Conservation (phyloP, 2,113 vertebrate genomes). For the Manacus vitellinus region DNA sequence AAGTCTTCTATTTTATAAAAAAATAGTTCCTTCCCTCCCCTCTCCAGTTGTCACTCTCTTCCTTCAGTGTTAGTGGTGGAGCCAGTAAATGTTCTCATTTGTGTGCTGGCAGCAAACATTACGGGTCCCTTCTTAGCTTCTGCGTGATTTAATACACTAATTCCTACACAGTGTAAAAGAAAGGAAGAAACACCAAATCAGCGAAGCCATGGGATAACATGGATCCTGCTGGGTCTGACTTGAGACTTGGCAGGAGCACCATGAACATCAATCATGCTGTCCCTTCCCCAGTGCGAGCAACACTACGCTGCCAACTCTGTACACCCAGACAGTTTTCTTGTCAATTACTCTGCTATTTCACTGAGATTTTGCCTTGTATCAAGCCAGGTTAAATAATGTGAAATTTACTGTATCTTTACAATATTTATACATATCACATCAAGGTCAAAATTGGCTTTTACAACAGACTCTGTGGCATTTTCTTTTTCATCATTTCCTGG, state of each 20-base stretch:
- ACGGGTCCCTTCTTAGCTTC: background rate
- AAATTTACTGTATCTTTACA: background rate
- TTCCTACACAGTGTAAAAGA: background rate
- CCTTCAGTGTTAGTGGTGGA: background rate
- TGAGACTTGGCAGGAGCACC: background rate
- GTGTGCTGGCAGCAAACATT: background rate
- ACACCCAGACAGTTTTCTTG: background rate
- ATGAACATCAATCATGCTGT: background rate
- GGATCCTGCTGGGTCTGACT: background rate
- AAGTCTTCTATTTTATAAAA: background rate
- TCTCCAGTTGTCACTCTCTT: background rate
- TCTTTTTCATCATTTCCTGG: background rate
- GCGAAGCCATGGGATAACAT: background rate
- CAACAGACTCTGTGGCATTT: background rate
- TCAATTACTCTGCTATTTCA: background rate
- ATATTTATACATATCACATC: background rate
- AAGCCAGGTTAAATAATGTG: background rate
- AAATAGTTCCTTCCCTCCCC: background rate
- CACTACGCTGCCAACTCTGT: background rate
- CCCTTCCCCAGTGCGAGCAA: background rate
- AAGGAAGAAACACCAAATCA: background rate
- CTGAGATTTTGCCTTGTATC: background rate
- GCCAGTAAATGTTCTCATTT: background rate
- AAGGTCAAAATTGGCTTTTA: background rate
- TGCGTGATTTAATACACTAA: background rate